A percentile compares a stretch with the other conserved stretches of the same genome.
phyloP scores from a whole-genome alignment of 2,113 vertebrate species.

The Scalopus aquaticus region DNA sequence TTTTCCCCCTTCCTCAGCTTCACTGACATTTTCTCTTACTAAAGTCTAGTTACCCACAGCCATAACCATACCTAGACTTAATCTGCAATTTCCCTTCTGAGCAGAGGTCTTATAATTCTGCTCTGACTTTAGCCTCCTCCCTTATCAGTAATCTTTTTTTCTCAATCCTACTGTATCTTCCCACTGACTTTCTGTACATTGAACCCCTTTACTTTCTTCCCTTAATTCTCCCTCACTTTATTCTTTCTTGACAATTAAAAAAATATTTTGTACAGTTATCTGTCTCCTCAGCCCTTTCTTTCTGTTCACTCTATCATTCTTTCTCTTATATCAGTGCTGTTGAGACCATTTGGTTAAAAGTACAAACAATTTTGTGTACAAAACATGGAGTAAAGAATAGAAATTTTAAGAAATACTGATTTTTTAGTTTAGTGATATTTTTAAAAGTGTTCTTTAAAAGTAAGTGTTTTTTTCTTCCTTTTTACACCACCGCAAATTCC shows the following conservation, averaged over 20 bases:
- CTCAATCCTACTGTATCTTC: not conserved
- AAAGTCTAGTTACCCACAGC: not conserved
- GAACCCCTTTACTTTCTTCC: not conserved
- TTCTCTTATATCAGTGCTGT: not conserved
- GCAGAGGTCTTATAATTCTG: not conserved
- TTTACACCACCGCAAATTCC: not conserved
- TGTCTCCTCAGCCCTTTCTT: not conserved
- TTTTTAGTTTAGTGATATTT: constrained; percentile 44
- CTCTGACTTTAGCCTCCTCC: not conserved
- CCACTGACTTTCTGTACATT: not conserved
- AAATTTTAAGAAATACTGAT: not conserved
- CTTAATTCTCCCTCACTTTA: constrained; percentile 1
- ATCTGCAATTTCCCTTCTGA: not conserved
- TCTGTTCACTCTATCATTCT: not conserved
- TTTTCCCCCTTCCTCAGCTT: not conserved
- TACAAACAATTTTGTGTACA: not conserved
- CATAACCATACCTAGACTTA: not conserved
- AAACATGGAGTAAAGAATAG: constrained; percentile 18
- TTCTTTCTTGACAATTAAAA: constrained; percentile 24
- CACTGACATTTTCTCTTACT: not conserved
- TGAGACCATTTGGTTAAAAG: not conserved
- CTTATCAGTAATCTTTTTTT: not conserved
- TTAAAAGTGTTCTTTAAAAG: not conserved
- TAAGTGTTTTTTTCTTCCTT: not conserved
- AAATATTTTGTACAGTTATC: not conserved